These are phyloP conservation scores for Polia nebulosa DNA, from an alignment of 2,888 invertebrate genomes.

Conservation along the genomic window DNA sequence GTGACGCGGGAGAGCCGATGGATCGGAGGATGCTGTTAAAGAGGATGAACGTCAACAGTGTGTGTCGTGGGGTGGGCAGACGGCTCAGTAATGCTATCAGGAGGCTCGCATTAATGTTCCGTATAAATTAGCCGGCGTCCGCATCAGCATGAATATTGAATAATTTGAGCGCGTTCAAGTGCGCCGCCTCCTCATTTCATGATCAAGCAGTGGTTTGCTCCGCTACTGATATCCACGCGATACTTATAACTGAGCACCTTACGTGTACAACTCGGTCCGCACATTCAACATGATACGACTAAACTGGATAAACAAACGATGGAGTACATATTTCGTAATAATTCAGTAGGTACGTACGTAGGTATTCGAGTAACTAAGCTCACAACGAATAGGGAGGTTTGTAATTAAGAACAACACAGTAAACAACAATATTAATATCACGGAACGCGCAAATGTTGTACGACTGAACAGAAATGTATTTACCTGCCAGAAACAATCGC, in stretches of 20 bases:
- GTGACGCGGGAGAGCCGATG: background rate
- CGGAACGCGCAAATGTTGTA: background rate
- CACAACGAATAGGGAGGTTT: background rate
- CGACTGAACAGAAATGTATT: background rate
- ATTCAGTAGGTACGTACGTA: background rate
- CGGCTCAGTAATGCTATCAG: background rate
- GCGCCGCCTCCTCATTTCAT: background rate
- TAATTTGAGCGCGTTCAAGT: background rate
- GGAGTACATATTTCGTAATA: slow-evolving; percentile 1
- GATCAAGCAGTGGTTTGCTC: slow-evolving; percentile 9
- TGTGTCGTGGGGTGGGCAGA: background rate
- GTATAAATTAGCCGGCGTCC: slow-evolving; percentile 4
- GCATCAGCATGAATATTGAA: slow-evolving; percentile 5
- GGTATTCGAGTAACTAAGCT: background rate
- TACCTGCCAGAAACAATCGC: background rate
- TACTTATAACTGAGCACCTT: background rate
- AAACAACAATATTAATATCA: slow-evolving; percentile 11
- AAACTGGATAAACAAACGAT: background rate
- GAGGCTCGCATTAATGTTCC: background rate
- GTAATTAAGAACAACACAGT: background rate
- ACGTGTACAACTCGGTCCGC: too few relatives aligned
- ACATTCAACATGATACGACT: background rate
- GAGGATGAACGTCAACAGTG: background rate
- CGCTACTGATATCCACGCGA: background rate
- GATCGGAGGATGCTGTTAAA: background rate